Evolutionary conservation across 2,888 invertebrate species (phyloP).

Genomic region (Chymomyza amoena): DNA sequence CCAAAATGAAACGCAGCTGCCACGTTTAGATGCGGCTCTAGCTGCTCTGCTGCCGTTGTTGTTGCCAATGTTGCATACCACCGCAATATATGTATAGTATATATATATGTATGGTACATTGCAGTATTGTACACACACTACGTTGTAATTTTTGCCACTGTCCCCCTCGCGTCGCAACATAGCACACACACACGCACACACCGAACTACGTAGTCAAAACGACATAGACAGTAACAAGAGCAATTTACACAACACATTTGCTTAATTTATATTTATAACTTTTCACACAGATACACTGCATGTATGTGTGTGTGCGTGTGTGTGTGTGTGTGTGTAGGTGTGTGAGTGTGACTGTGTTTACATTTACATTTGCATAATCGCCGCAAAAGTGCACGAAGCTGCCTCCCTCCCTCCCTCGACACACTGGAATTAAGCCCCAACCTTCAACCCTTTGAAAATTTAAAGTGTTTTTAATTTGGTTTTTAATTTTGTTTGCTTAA

Average conservation of each 20-base stretch:
- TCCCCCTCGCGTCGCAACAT: neutral
- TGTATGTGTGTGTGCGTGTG: conserved; percentile 4
- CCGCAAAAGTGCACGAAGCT: conserved; percentile 15
- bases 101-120: too few relatives aligned
- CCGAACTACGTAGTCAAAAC: conserved; percentile 12
- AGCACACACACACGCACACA: neutral
- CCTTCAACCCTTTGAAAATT: neutral
- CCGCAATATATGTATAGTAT: neutral
- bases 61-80: conserved; percentile 14
- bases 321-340: neutral
- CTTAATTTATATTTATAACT: conserved; percentile 73
- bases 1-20: conserved; percentile 9
- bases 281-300: conserved; percentile 33
- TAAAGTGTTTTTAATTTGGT: neutral
- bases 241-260: conserved; percentile 70
- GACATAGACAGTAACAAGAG: conserved; percentile 41
- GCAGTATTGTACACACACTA: neutral
- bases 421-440: neutral
- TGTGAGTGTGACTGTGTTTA: conserved; percentile 18
- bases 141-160: neutral
- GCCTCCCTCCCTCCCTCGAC: too few relatives aligned
- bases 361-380: conserved; percentile 64
- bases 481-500: neutral
- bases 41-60: too few relatives aligned
- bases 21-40: conserved; percentile 11